A percentile compares a stretch with the other conserved stretches of the same genome.
Conservation (phyloP, 1,140 invertebrate genomes). For the Samia ricini region DNA sequence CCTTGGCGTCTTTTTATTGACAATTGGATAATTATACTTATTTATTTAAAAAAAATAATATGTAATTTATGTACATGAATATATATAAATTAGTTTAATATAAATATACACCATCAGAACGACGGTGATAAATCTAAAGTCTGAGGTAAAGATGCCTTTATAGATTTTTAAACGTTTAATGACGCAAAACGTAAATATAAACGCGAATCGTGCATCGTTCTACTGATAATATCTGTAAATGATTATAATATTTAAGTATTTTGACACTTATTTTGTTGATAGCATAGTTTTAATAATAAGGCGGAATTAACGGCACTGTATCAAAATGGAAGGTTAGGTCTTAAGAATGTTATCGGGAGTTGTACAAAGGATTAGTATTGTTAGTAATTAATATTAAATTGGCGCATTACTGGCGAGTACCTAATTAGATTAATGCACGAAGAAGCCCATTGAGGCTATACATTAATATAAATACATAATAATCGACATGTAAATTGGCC, state of each 20-base stretch:
- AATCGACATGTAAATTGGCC: constrained; percentile 50
- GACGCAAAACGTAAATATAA: constrained; percentile 63
- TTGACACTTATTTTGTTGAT: constrained; percentile 76
- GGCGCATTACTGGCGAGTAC: constrained; percentile 78
- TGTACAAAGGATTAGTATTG: constrained; percentile 75
- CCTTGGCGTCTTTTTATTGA: constrained; percentile 29
- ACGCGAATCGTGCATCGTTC: constrained; percentile 67
- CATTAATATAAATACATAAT: constrained; percentile 60
- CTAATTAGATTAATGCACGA: constrained; percentile 74
- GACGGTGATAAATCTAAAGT: constrained; percentile 75
- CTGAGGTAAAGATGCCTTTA: constrained; percentile 77
- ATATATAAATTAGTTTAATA: constrained; percentile 61
- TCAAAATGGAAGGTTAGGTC: constrained; percentile 60
- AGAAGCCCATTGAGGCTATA: constrained; percentile 69
- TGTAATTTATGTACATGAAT: constrained; percentile 69
- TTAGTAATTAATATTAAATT: constrained; percentile 71
- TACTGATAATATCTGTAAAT: constrained; percentile 67
- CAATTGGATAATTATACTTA: constrained; percentile 61
- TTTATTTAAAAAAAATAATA: constrained; percentile 59
- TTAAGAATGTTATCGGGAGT: constrained; percentile 73
- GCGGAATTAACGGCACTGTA: constrained; percentile 66
- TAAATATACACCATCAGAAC: constrained; percentile 58
- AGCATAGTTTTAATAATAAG: constrained; percentile 65
- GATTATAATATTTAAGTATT: constrained; percentile 68
- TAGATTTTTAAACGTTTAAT: constrained; percentile 74